Evolutionary conservation across 1,140 invertebrate species (phyloP), one percentile per base, ranked within the genome.

Genomic region (Euura saliciscinereae): DNA sequence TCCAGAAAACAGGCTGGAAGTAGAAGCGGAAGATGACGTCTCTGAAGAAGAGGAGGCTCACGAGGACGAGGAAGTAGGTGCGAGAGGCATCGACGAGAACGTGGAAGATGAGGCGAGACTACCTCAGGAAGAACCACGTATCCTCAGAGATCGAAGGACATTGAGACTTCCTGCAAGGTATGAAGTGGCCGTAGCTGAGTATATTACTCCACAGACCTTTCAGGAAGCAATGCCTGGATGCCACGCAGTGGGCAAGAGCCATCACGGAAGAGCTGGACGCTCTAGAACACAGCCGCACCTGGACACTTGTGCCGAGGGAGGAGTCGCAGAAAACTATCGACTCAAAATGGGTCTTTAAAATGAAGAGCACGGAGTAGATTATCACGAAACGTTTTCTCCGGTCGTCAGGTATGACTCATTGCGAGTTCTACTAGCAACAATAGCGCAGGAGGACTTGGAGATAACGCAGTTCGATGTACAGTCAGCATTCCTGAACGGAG

Each of bases 401-500:
- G 77, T 80, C 4, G 69, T 70, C 8, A 71, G 78, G 6, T 75
- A 67, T 11, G 69, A 43, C 44, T 51, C 46, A 6, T 11, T 51
- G 46, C 46, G 46, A 51, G 46, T 51, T 11, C 46, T 51, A 51
- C 11, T 82, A 28, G 71, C 76, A 11, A 1, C 76, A 28, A 77
- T 78, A 13, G 77, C 77, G 0, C 68, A 73, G 72, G 43, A 73
- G 74, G 44, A 65, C 75, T 10, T 73, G 43, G 43, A 69, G 42
- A 69, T 43, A 43, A n/a, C 51, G 43, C 79, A 79, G 10, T 74
- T 79, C 45, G 82, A 84, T 75, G 70, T 85, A 4, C 75, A 74
- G 43, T 85, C 79, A 65, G 84, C 84, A 11, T 84, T 80, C 78
- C 70, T 85, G 11, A 71, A 85, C 73, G 80, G 75, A n/a, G 68